phyloP scores from a whole-genome alignment of 1,140 invertebrate species.

The Diachasma alloeum region DNA sequence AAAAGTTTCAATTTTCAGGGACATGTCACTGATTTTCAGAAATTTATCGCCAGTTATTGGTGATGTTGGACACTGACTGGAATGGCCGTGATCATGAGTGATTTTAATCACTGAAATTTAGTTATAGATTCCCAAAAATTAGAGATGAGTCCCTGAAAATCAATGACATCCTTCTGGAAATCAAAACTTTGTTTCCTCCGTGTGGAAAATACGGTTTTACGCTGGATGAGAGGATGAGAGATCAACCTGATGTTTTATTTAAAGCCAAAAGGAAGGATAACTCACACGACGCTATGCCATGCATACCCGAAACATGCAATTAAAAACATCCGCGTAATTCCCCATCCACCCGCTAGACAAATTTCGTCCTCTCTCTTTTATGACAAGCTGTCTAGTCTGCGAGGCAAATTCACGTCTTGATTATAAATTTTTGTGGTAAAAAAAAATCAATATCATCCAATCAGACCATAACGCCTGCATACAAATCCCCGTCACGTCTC shows the following conservation, averaged over 20 bases:
- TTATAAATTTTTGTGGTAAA: neutral
- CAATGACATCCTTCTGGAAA: no score
- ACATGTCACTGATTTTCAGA: no score
- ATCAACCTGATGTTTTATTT: neutral
- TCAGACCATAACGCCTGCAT: slow-evolving; percentile 1
- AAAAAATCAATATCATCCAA: neutral
- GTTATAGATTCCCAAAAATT: no score
- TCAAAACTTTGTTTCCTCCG: no score
- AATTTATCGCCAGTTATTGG: no score
- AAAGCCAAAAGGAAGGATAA: neutral
- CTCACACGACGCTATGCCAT: neutral
- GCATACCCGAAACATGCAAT: neutral
- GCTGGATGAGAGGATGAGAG: no score
- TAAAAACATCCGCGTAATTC: slow-evolving; percentile 5
- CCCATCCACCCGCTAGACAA: neutral
- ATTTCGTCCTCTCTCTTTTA: neutral
- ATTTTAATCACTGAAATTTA: no score
- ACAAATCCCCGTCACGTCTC: slow-evolving; percentile 5
- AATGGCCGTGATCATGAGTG: no score
- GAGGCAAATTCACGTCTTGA: neutral
- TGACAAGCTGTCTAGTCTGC: neutral
- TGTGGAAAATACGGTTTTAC: no score
- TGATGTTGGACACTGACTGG: no score
- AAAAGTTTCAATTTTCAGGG: no score
- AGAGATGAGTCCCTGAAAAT: no score